Percentiles rank a stretch among this genome's conserved stretches.
Conservation (phyloP, 2,797 vertebrate species). For the Sebastes alutus region DNA sequence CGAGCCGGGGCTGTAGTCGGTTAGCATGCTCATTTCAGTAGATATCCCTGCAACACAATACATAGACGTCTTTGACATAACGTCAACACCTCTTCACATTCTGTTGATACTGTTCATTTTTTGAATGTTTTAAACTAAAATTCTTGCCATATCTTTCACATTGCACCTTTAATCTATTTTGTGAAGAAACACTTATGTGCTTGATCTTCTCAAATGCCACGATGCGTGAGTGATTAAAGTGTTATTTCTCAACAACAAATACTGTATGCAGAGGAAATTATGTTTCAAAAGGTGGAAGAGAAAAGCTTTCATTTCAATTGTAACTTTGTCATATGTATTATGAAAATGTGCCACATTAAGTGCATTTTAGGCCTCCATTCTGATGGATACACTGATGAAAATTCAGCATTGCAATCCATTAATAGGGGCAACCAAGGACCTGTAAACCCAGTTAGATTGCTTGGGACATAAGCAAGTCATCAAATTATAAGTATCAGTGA, state of each 20-base stretch:
- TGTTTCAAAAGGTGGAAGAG: not conserved
- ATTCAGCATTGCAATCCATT: not conserved
- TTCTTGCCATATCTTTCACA: accelerated
- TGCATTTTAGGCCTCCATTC: not conserved
- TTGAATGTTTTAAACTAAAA: not conserved
- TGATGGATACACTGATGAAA: not conserved
- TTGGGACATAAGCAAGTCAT: not conserved
- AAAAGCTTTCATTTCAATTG: not conserved
- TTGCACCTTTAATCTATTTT: not conserved
- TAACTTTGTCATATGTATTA: not conserved
- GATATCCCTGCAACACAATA: not conserved
- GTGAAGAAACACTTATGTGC: not conserved
- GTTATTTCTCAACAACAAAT: not conserved
- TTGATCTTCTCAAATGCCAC: conserved; percentile 4
- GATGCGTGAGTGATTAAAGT: not conserved
- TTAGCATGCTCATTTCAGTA: not conserved
- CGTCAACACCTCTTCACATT: not conserved
- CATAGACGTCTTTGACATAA: not conserved
- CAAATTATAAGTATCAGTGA: not conserved
- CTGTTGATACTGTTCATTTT: not conserved
- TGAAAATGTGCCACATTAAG: not conserved
- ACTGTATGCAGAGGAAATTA: not conserved
- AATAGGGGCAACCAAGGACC: not conserved
- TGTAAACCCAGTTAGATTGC: not conserved
- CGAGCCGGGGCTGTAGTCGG: accelerated